Conservation (phyloP, 2,113 vertebrate species). For the Willisornis vidua region DNA sequence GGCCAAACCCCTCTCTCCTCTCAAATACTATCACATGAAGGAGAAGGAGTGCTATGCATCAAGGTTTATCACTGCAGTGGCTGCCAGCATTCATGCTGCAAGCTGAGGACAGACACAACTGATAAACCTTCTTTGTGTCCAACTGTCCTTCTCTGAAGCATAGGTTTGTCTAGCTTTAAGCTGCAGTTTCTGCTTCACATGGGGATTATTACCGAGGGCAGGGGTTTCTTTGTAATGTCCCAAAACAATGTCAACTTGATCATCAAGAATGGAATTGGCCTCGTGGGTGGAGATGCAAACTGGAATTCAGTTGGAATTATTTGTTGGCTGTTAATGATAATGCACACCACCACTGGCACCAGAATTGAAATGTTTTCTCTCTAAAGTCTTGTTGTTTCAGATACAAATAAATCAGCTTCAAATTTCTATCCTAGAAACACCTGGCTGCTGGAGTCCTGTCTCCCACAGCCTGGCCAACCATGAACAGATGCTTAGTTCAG, state of each 20-base stretch:
- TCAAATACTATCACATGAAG: not conserved
- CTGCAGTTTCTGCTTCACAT: not conserved
- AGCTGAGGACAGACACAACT: not conserved
- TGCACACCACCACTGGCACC: not conserved
- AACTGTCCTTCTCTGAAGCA: not conserved
- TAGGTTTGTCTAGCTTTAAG: not conserved
- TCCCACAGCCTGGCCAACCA: not conserved
- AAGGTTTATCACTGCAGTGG: not conserved
- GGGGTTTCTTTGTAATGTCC: not conserved
- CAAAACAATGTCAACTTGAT: not conserved
- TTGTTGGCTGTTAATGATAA: not conserved
- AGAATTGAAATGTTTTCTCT: not conserved
- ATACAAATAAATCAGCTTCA: not conserved
- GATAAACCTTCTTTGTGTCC: not conserved
- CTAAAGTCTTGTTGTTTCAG: not conserved
- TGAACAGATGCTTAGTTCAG: not conserved
- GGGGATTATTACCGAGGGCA: not conserved
- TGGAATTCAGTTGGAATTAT: not conserved
- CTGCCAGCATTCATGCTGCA: accelerated
- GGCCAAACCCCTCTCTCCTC: slow-evolving; percentile 1
- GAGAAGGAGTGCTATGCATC: not conserved
- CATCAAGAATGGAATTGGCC: not conserved
- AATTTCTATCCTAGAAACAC: not conserved
- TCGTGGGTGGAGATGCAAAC: not conserved
- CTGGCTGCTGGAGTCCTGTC: not conserved